These are phyloP conservation scores for Medauroidea extradentata DNA, from an alignment of 1,140 invertebrate species.

Conservation along the genomic window DNA sequence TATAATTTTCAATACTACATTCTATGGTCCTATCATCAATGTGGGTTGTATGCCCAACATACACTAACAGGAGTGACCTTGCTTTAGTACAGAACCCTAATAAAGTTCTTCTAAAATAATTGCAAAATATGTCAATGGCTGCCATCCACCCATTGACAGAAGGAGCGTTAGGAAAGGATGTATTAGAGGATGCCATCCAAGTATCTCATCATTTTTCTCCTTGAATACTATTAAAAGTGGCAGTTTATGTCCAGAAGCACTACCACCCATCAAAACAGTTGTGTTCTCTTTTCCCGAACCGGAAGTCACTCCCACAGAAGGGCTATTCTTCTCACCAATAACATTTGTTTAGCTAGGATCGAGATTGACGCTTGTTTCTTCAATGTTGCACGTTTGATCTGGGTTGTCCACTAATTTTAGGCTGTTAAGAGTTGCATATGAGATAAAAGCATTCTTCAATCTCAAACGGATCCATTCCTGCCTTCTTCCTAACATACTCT, in stretches of 20 bases:
- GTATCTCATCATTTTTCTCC: background rate
- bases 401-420: too few relatives aligned
- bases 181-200: background rate
- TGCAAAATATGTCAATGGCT: background rate
- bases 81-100: background rate
- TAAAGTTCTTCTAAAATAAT: background rate
- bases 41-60: background rate
- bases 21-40: background rate
- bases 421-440: too few relatives aligned
- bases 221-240: background rate
- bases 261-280: too few relatives aligned
- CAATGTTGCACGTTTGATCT: background rate
- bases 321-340: background rate
- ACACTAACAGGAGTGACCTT: background rate
- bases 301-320: too few relatives aligned
- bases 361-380: background rate
- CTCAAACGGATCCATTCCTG: too few relatives aligned
- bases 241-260: too few relatives aligned
- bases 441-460: too few relatives aligned
- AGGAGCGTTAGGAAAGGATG: background rate
- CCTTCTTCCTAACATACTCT: too few relatives aligned
- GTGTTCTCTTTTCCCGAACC: too few relatives aligned
- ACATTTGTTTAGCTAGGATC: constrained; percentile 1
- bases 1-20: background rate
- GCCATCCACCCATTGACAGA: constrained; percentile 4